These are phyloP conservation scores for Lophius piscatorius DNA, from an alignment of 2,113 vertebrate genomes.

Conservation along the genomic window DNA sequence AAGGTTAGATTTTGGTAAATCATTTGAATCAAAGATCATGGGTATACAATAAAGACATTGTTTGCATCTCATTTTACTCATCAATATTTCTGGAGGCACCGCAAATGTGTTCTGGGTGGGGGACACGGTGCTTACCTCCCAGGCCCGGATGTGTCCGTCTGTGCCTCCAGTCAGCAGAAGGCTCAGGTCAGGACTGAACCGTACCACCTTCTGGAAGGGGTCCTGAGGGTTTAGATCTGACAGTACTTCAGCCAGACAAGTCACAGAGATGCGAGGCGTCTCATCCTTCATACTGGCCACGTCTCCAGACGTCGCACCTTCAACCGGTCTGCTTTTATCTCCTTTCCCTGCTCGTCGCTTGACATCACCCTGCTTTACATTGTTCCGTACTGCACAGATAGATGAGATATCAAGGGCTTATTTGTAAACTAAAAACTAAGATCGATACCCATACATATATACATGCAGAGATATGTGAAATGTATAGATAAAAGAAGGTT, in stretches of 20 bases:
- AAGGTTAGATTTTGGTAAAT: no score
- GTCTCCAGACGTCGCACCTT: conserved; percentile 6
- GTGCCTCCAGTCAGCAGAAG: conserved; percentile 90
- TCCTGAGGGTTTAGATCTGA: conserved; percentile 87
- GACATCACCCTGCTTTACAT: conserved; percentile 42
- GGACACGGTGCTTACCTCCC: conserved; percentile 87
- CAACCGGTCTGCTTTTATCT: conserved; percentile 42
- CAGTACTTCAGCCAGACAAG: conserved; percentile 81
- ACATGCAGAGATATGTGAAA: no score
- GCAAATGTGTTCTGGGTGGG: not conserved
- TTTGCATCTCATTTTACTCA: no score
- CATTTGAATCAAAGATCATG: no score
- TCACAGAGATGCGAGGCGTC: conserved; percentile 76
- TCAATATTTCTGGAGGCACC: no score
- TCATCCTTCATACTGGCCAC: conserved; percentile 63
- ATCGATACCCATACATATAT: no score
- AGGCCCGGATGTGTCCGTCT: conserved; percentile 87
- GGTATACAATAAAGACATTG: no score
- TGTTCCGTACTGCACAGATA: conserved; percentile 54
- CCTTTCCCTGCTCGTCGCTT: conserved; percentile 70
- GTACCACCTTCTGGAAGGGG: conserved; percentile 89
- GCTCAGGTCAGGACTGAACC: conserved; percentile 84
- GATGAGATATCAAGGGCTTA: not conserved
- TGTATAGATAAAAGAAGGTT: no score
- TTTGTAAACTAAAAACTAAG: not conserved